Percentiles rank a stretch among this genome's conserved stretches.
These are phyloP conservation scores for Masticophis lateralis DNA, from an alignment of 2,797 vertebrate species.

Conservation along the genomic window DNA sequence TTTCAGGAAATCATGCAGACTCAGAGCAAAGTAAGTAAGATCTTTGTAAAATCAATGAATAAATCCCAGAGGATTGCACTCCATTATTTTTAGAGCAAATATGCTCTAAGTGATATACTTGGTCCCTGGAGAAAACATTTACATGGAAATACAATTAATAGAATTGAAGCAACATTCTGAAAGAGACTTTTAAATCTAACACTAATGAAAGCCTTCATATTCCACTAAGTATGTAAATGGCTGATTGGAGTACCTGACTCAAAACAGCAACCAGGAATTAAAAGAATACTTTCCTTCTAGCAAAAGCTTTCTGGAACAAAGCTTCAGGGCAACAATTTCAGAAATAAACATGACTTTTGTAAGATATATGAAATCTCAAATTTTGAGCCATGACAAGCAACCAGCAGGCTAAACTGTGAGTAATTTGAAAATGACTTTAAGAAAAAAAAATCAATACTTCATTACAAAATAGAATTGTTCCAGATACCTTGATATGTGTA, in stretches of 20 bases:
- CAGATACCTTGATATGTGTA: neutral
- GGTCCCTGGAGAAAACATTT: neutral
- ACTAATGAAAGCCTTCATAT: neutral
- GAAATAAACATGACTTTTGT: neutral
- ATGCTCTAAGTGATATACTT: neutral
- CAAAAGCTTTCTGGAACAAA: neutral
- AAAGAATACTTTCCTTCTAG: neutral
- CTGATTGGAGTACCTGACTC: neutral
- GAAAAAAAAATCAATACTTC: no score
- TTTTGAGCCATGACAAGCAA: neutral
- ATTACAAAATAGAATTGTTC: no score
- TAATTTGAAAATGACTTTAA: no score
- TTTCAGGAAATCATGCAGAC: neutral
- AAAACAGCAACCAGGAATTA: neutral
- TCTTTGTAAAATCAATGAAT: slow-evolving; percentile 3
- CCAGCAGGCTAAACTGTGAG: no score
- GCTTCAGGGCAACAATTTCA: neutral
- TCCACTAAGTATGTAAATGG: neutral
- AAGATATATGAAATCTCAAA: neutral
- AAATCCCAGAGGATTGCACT: neutral
- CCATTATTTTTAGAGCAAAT: slow-evolving; percentile 9
- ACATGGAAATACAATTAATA: neutral
- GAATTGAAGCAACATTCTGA: neutral
- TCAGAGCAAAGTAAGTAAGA: neutral
- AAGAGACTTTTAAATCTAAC: slow-evolving; percentile 15